A percentile compares a stretch with the other conserved stretches of the same genome.
phyloP scores from a whole-genome alignment of 2,113 vertebrate genomes.

The Laticauda colubrina region DNA sequence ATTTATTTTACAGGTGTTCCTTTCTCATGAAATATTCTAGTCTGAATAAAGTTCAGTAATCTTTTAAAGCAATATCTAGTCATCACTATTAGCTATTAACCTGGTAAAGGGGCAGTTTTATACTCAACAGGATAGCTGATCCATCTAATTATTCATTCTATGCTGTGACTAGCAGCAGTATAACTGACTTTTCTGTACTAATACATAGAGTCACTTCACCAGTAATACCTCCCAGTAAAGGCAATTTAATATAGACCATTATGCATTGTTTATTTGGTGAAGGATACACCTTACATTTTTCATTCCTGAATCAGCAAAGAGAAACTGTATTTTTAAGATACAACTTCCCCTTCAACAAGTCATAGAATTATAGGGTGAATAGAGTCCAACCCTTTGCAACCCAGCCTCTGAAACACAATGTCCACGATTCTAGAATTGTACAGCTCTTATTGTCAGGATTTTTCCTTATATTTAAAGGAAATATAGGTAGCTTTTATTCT shows the following conservation, averaged over 20 bases:
- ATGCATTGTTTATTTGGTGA: background rate
- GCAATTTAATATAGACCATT: background rate
- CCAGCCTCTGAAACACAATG: background rate
- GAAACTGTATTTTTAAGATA: background rate
- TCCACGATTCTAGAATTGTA: background rate
- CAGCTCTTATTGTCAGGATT: background rate
- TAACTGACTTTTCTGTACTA: background rate
- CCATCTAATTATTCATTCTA: background rate
- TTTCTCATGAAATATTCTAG: background rate
- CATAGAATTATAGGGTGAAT: background rate
- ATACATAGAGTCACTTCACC: background rate
- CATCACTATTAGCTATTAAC: background rate
- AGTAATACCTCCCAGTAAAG: background rate
- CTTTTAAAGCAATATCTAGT: background rate
- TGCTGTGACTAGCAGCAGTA: background rate
- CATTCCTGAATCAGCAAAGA: background rate
- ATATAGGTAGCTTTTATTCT: background rate
- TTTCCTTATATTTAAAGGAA: background rate
- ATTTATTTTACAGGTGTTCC: slow-evolving; percentile 50
- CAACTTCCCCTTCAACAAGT: background rate
- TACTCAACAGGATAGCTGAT: background rate
- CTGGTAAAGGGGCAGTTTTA: background rate
- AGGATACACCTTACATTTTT: background rate
- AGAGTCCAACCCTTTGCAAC: background rate
- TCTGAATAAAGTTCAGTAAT: background rate